A percentile compares a stretch with the other conserved stretches of the same genome.
Conservation (phyloP, 2,113 vertebrate species). For the Oncorhynchus masou region DNA sequence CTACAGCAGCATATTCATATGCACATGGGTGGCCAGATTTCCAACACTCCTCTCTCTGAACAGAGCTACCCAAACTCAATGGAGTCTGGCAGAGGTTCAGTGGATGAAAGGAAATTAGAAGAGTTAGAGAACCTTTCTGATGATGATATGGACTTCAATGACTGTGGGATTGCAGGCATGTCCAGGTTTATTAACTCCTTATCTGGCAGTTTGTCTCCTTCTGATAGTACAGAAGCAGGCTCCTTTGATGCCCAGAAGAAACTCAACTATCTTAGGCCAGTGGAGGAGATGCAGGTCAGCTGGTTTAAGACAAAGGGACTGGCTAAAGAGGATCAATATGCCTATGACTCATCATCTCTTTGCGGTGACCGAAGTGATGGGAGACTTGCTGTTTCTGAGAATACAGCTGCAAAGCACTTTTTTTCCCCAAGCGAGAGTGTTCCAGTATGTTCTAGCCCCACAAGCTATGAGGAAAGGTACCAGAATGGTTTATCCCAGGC, state of each 20-base stretch:
- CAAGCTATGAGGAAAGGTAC: conserved; percentile 73
- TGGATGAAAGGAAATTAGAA: conserved; percentile 81
- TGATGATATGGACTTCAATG: conserved; percentile 52
- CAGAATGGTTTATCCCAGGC: conserved; percentile 38
- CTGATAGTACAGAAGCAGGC: conserved; percentile 79
- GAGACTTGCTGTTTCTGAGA: conserved; percentile 81
- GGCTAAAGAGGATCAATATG: conserved; percentile 74
- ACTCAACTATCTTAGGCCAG: conserved; percentile 78
- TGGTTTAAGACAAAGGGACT: conserved; percentile 76
- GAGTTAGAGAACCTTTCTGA: conserved; percentile 80
- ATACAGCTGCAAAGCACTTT: conserved; percentile 82
- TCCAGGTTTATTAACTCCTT: conserved; percentile 80
- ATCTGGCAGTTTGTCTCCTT: conserved; percentile 78
- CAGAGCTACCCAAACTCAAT: conserved; percentile 74
- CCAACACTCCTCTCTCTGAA: conserved; percentile 74
- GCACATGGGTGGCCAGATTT: conserved; percentile 85
- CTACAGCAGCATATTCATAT: conserved; percentile 85
- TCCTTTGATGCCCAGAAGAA: conserved; percentile 80
- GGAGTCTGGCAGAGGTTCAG: too few species aligned
- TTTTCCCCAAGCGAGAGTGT: conserved; percentile 79
- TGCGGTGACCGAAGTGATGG: conserved; percentile 79
- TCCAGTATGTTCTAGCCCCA: conserved; percentile 75
- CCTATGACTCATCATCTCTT: conserved; percentile 73
- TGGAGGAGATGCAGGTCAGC: conserved; percentile 80
- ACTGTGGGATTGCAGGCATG: conserved; percentile 78